Base-by-base conservation (phyloP, 30 jellyfish, hydroid and myxozoan genomes). In the Catostylus mosaicus region DNA sequence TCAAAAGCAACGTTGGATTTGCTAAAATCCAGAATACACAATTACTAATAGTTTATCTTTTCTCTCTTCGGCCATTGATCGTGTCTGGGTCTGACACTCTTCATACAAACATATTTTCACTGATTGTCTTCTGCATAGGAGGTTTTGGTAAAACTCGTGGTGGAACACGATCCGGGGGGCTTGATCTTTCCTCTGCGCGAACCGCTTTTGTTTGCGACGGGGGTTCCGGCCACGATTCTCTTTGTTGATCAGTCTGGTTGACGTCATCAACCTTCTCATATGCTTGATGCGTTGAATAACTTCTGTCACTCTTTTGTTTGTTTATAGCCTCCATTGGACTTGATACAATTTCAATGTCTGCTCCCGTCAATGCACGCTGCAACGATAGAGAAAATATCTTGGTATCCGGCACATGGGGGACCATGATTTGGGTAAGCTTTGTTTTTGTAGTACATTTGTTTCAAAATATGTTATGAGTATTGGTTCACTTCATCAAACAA, bases 101-200 rank as follows among this genome's bases (percentile, higher is more conserved):
- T 57, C 51, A 77, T 0, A 77, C 67, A 57, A 57, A 77, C 75
- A 35, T 57, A 46, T 59, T 54, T 27, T 77, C 88, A 20, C 78
- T 77, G 18, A 61, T 48, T 3, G 37, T 19, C 27, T 61, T 36
- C n/a, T 77, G 50, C 22, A 38, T 37, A 2, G 65, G 67, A 10
- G 90, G 90, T 35, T 69, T 80, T 46, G 90, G 90, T 26, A 67
- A 38, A 30, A 80, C 77, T 67, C 90, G 51, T 47, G 90, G 90
- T 50, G 83, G 83, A 27, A 46, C 63, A 47, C 90, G 83, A 5
- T 30, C 8, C n/a, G 90, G 90, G 8, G 90, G 84, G 1, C 45
- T 0, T 30, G 90, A 10, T 47, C 48, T 51, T 30, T 48, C 64
- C 20, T 30, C 63, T 23, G 38, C 18, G 24, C 59, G 56, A 19